Conservation (phyloP, 2,888 invertebrate species). For the Cheilosia scutellata region DNA sequence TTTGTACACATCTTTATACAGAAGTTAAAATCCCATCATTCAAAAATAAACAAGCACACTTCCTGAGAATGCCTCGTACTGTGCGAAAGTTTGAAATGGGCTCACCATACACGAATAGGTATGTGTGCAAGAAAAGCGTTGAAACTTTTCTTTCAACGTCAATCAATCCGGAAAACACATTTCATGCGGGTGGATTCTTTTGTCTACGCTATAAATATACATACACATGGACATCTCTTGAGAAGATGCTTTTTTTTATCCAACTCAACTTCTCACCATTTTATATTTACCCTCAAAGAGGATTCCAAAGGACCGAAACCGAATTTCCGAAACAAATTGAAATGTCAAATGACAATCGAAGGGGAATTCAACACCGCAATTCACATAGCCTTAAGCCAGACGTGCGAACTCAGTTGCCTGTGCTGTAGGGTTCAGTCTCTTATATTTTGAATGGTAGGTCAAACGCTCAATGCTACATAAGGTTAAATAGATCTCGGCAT, state of each 20-base stretch:
- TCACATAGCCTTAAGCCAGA: constrained; percentile 39
- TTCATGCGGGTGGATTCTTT: constrained; percentile 25
- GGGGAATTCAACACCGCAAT: constrained; percentile 64
- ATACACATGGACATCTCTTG: not conserved
- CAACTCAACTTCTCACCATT: constrained; percentile 33
- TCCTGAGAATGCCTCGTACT: too few relatives aligned
- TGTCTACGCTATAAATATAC: constrained; percentile 24
- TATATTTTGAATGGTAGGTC: constrained; percentile 28
- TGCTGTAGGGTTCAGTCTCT: constrained; percentile 41
- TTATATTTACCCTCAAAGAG: constrained; percentile 53
- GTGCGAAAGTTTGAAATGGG: too few relatives aligned
- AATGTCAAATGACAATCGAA: constrained; percentile 69
- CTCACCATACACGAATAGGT: too few relatives aligned
- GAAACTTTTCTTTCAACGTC: constrained; percentile 48
- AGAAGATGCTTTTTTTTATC: constrained; percentile 7
- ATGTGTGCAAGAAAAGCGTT: not conserved
- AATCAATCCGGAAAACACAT: constrained; percentile 46
- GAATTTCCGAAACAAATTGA: constrained; percentile 70
- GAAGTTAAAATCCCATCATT: too few relatives aligned
- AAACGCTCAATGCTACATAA: constrained; percentile 42
- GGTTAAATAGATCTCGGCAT: constrained; percentile 64
- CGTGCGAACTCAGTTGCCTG: constrained; percentile 19
- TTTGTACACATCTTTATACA: too few relatives aligned
- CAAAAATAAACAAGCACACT: too few relatives aligned
- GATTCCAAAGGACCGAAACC: constrained; percentile 39